Evolutionary conservation across 2,797 vertebrate species (phyloP), one percentile per base, ranked within the genome.

Genomic region (Gastrophryne carolinensis): DNA sequence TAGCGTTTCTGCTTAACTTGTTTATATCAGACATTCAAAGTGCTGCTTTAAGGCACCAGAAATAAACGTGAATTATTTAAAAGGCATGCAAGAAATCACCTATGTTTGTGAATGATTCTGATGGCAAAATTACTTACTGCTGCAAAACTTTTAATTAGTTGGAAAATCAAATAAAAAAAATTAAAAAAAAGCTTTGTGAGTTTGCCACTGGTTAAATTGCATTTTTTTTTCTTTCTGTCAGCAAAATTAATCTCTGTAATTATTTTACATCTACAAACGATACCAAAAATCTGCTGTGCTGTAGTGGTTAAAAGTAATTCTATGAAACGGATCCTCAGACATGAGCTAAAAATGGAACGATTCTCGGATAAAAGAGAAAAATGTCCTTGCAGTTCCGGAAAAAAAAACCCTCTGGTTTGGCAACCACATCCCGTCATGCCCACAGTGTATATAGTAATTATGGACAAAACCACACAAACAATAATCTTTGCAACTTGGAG

Each of bases 21-120:
- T 69, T 69, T 69, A 69, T 56, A 29, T 41, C 24, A 23, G 50
- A 69, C 50, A 41, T 69, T 57, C 66, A 69, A 69, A 69, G 66
- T 19, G n/a, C 39, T 69, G 50, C 66, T 69, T 69, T 29, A n/a
- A 53, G 66, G 50, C 24, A 69, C 56, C 35, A 5, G 21, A 69
- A 56, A 29, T 21, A 69, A 56, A 56, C 29, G n/a, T 69, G 52
- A 69, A 69, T 69, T 41, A 69, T 69, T 69, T 44, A 69, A 50
- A 37, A 67, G 49, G 6, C 12, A 5, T 41, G 34, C 39, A 17
- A 39, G 34, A 68, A 68, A 56, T 56, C 52, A 69, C 66, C 66
- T 69, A 53, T 26, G 6, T 67, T 68, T 68, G 49, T 29, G 15
- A 41, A 19, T 5, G 9, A 19, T 37, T 54, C 52, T 15, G 41